A percentile compares a stretch with the other conserved stretches of the same genome.
These are phyloP conservation scores for Ceratosolen solmsi DNA, from an alignment of 1,140 invertebrate genomes.

Conservation along the genomic window DNA sequence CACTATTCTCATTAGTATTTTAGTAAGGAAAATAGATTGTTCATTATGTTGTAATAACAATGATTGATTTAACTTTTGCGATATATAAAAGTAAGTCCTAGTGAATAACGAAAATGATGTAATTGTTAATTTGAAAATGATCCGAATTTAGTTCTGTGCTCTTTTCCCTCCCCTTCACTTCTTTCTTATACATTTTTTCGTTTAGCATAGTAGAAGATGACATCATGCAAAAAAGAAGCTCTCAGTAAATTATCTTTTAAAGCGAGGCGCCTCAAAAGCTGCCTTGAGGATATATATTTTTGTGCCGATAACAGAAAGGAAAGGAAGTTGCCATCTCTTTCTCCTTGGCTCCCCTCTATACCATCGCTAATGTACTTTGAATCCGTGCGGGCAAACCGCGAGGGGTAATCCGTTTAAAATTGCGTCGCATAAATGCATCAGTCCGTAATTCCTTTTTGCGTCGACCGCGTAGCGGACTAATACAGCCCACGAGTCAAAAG, in stretches of 20 bases:
- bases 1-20: no score
- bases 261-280: constrained; percentile 8
- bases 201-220: constrained; percentile 43
- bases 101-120: constrained; percentile 1
- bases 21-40: no score
- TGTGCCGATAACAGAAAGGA: constrained; percentile 37
- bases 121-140: constrained; percentile 36
- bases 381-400: constrained; percentile 49
- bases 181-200: neutral
- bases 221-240: constrained; percentile 2
- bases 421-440: constrained; percentile 58
- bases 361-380: constrained; percentile 59
- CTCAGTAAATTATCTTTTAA: constrained; percentile 50
- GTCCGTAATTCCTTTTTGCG: constrained; percentile 51
- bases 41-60: no score
- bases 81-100: neutral
- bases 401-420: constrained; percentile 62
- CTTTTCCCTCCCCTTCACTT: constrained; percentile 27
- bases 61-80: no score
- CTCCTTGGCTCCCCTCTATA: neutral
- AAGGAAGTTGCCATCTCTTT: constrained; percentile 12
- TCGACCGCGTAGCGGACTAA: neutral
- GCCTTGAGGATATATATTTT: constrained; percentile 18
- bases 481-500: neutral
- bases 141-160: no score